phyloP scores from a whole-genome alignment of 1,140 invertebrate genomes.

The Agrilus planipennis region DNA sequence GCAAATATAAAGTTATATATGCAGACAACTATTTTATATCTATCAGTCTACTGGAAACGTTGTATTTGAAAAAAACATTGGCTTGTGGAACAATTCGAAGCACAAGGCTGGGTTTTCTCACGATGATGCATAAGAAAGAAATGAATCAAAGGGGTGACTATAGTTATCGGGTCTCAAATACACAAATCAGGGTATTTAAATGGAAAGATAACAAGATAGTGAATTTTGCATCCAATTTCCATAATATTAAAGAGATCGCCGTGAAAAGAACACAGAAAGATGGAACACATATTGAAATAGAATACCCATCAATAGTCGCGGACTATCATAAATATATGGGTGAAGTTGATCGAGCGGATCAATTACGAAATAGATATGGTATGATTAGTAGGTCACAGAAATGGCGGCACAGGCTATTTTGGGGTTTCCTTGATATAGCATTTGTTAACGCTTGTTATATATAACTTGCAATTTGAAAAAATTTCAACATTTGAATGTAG shows the following conservation, averaged over 20 bases:
- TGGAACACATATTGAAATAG: conserved; percentile 17
- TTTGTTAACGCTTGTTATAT: conserved; percentile 14
- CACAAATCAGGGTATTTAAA: conserved; percentile 25
- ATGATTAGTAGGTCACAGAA: conserved; percentile 29
- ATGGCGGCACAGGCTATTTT: conserved; percentile 32
- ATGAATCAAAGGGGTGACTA: conserved; percentile 26
- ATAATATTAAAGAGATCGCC: conserved; percentile 22
- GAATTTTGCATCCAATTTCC: conserved; percentile 30
- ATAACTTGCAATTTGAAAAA: background rate
- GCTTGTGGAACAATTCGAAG: conserved; percentile 29
- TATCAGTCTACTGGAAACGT: conserved; percentile 18
- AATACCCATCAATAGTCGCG: conserved; percentile 21
- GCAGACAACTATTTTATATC: conserved; percentile 11
- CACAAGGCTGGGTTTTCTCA: conserved; percentile 16
- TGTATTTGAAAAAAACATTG: conserved; percentile 18
- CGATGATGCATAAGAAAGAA: conserved; percentile 22
- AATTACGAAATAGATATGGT: conserved; percentile 26
- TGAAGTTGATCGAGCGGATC: conserved; percentile 25
- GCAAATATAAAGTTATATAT: conserved; percentile 7
- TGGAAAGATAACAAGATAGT: conserved; percentile 32
- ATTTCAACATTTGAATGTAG: conserved; percentile 9
- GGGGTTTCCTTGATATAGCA: conserved; percentile 24
- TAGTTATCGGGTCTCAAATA: conserved; percentile 25
- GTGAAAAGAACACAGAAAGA: conserved; percentile 23
- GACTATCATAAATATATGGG: conserved; percentile 28